These are phyloP conservation scores for Sterrhoptilus dennistouni DNA, from an alignment of 2,113 vertebrate genomes.

Conservation along the genomic window DNA sequence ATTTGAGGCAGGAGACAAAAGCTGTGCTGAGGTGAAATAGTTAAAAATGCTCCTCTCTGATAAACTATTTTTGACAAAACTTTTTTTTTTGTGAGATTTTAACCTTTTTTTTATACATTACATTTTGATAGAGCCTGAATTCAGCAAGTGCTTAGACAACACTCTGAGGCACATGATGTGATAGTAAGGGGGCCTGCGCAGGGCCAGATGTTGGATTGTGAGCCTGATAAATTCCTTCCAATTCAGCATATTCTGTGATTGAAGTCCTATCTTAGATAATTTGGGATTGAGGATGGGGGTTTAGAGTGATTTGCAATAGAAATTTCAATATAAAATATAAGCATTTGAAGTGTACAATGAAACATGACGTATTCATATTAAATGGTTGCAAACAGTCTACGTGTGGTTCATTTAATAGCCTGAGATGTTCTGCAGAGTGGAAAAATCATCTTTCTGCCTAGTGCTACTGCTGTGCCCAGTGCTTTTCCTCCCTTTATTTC, in stretches of 20 bases:
- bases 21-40: neutral
- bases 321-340: neutral
- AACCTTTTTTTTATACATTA: neutral
- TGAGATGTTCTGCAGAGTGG: neutral
- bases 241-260: neutral
- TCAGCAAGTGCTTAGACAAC: neutral
- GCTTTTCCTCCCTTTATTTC: neutral
- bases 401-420: neutral
- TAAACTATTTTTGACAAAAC: neutral
- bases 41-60: neutral
- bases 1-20: neutral
- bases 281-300: neutral
- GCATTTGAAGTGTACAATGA: neutral
- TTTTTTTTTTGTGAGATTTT: neutral
- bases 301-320: neutral
- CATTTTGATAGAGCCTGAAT: neutral
- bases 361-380: neutral
- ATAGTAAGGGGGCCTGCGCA: neutral
- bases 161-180: neutral
- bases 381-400: neutral
- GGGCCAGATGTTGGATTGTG: neutral
- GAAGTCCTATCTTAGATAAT: neutral
- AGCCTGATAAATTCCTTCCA: neutral
- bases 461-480: neutral
- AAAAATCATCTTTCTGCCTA: neutral